Conservation (phyloP, 2,113 vertebrate genomes). For the Cryptomyrus ogoouensis region DNA sequence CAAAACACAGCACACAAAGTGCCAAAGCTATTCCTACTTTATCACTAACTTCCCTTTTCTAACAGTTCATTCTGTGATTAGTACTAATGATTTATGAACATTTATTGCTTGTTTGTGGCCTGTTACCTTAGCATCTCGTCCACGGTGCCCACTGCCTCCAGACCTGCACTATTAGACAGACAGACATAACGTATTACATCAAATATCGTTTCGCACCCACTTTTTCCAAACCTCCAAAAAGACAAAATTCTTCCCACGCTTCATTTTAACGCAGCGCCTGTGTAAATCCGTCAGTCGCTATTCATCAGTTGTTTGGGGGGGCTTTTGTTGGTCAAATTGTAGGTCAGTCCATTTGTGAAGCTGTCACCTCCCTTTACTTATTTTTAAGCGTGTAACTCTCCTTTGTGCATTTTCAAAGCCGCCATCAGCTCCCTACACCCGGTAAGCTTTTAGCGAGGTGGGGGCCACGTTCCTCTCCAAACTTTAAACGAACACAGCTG, state of each 20-base stretch:
- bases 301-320: not conserved
- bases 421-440: not conserved
- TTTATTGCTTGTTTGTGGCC: not conserved
- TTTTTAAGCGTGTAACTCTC: constrained; percentile 2
- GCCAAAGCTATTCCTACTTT: not conserved
- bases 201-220: not conserved
- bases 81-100: not conserved
- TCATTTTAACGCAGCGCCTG: not conserved
- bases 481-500: not conserved
- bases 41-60: too few relatives aligned
- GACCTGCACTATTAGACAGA: not conserved
- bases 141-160: not conserved
- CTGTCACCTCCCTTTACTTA: not conserved
- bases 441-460: not conserved
- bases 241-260: not conserved
- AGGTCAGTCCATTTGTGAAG: not conserved
- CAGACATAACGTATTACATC: not conserved
- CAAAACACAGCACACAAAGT: not conserved
- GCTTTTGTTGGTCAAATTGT: not conserved
- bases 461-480: not conserved
- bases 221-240: not conserved
- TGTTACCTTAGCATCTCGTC: not conserved
- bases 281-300: not conserved
- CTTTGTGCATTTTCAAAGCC: not conserved
- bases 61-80: not conserved